These are phyloP conservation scores for Psettodes erumei DNA, from an alignment of 2,113 vertebrate species.

Conservation along the genomic window DNA sequence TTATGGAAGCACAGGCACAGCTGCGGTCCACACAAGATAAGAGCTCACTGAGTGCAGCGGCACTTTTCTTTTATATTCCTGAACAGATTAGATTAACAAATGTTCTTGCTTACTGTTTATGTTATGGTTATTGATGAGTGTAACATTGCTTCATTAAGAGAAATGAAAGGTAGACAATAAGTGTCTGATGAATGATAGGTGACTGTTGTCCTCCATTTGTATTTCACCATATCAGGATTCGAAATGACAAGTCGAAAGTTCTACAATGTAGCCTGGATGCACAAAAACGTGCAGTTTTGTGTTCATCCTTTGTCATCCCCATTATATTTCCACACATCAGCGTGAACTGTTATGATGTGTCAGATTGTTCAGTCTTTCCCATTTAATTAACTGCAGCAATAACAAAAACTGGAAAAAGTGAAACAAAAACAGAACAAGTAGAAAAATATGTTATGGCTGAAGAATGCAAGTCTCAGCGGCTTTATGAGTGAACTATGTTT, in stretches of 20 bases:
- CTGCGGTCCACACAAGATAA: neutral
- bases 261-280: neutral
- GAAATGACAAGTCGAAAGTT: neutral
- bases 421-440: neutral
- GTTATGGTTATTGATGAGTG: neutral
- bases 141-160: neutral
- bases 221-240: neutral
- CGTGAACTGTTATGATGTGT: too few relatives aligned
- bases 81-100: neutral
- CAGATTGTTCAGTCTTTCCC: neutral
- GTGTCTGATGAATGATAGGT: neutral
- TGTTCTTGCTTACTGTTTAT: neutral
- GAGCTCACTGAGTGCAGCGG: neutral
- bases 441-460: neutral
- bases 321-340: neutral
- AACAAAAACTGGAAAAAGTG: too few relatives aligned
- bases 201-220: neutral
- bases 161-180: neutral
- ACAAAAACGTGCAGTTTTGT: neutral
- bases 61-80: neutral
- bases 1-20: neutral
- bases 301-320: neutral
- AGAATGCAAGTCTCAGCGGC: conserved; percentile 7
- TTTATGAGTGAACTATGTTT: neutral
- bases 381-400: neutral